Conservation (phyloP, 2,888 invertebrate species). For the Pammene fasciana region DNA sequence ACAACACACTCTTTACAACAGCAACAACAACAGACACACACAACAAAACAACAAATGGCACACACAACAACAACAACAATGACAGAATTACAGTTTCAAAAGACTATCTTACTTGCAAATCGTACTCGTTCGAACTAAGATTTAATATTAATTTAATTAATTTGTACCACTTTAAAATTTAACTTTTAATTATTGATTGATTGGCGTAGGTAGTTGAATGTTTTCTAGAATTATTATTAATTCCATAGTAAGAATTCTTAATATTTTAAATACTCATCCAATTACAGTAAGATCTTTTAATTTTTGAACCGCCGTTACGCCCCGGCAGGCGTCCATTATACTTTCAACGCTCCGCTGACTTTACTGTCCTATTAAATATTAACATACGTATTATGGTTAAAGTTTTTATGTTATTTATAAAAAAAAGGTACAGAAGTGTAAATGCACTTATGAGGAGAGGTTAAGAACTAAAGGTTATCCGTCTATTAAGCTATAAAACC, state of each 20-base stretch:
- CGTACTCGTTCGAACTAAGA: too few species aligned
- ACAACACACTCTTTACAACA: too few species aligned
- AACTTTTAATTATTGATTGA: too few species aligned
- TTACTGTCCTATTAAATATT: conserved; percentile 75
- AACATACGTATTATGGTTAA: conserved; percentile 62
- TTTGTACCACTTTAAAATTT: too few species aligned
- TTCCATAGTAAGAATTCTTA: conserved; percentile 21
- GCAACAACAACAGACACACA: too few species aligned
- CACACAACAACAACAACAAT: too few species aligned
- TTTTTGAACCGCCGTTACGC: conserved; percentile 67
- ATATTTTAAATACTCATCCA: conserved; percentile 32
- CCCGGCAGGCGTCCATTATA: conserved; percentile 69
- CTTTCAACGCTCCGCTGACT: conserved; percentile 67
- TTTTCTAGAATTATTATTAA: not conserved
- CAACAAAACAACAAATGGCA: too few species aligned
- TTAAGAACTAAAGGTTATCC: not conserved
- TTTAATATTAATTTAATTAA: too few species aligned
- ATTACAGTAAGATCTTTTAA: conserved; percentile 52
- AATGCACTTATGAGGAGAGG: conserved; percentile 15
- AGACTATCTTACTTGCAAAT: too few species aligned
- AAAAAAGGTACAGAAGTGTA: conserved; percentile 27
- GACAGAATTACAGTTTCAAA: too few species aligned
- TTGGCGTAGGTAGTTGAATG: too few species aligned
- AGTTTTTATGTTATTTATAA: conserved; percentile 45
- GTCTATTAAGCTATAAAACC: not conserved